These are phyloP conservation scores for Notarius lentiginosus DNA, from an alignment of 2,113 vertebrate genomes.

Conservation along the genomic window DNA sequence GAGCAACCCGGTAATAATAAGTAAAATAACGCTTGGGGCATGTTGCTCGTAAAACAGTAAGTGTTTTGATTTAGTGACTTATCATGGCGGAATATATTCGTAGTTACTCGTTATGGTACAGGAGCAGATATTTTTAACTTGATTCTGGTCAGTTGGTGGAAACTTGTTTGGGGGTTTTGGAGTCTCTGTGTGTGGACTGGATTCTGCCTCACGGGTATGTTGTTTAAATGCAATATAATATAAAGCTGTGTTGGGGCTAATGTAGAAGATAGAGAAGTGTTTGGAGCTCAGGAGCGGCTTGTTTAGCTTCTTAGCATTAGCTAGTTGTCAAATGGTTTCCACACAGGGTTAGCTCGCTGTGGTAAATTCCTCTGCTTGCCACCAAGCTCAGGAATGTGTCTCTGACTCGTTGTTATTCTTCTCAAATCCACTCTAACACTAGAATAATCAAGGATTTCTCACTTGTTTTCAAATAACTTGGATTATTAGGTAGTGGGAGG, in stretches of 20 bases:
- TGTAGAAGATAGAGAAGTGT: neutral
- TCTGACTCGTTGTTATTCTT: neutral
- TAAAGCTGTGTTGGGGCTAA: neutral
- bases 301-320: neutral
- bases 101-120: neutral
- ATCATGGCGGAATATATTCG: neutral
- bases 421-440: neutral
- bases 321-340: neutral
- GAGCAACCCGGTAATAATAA: slow-evolving; percentile 10
- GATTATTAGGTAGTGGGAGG: too few species aligned
- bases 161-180: neutral
- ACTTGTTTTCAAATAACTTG: neutral
- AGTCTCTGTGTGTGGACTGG: neutral
- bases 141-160: neutral
- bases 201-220: neutral
- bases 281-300: neutral
- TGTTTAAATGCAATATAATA: neutral
- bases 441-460: neutral
- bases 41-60: neutral
- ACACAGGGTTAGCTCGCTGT: neutral
- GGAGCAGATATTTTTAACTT: neutral
- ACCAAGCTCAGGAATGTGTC: neutral
- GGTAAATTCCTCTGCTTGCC: neutral
- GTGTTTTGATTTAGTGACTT: neutral
- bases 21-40: neutral